Evolutionary conservation across 2,888 invertebrate species (phyloP), one percentile per base, ranked within the genome.

Genomic region (Harpalus rubripes): DNA sequence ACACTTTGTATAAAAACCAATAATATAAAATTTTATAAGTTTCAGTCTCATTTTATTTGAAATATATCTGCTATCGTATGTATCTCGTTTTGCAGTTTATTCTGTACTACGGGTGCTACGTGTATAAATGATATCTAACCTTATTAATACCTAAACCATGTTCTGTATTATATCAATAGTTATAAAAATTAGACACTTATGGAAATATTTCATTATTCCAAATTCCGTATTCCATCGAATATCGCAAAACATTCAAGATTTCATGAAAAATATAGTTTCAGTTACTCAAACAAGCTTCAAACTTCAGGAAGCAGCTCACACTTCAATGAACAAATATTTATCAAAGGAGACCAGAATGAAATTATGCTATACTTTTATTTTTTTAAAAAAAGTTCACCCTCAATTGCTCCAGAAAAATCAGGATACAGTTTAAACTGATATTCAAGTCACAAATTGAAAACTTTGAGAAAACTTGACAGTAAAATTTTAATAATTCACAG

Each of bases 401-500:
- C 63, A 12, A 18, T 61, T 22, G 63, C 22, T 1, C 10, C 1
- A 26, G 1, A 12, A 0, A 26, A 59, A 63, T 10, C 63, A 63
- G 26, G 26, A 63, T 63, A 63, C 26, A 26, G 10, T 63, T 63
- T 22, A 63, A 61, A 61, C 26, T 22, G 63, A 63, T 63, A 61
- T 68, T 68, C 39, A 12, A 65, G 68, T 68, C 68, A 68, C 68
- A 68, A 68, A 39, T 39, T 68, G 32, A 15, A 68, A 68, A 68
- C 32, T 74, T 44, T 7, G 18, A 41, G 44, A 18, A 44, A 74
- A 74, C 72, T 74, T 44, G 44, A 74, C 72, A 74, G 22, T 18
- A 22, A 12, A 74, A 74, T 74, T 74, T 68, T 68, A 68, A 68
- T 68, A 68, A 68, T 68, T 39, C 68, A 68, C 68, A 39, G 22